Percentiles rank a stretch among this genome's conserved stretches.
phyloP scores from a whole-genome alignment of 2,113 vertebrate species.

The Aspidoscelis tigris region DNA sequence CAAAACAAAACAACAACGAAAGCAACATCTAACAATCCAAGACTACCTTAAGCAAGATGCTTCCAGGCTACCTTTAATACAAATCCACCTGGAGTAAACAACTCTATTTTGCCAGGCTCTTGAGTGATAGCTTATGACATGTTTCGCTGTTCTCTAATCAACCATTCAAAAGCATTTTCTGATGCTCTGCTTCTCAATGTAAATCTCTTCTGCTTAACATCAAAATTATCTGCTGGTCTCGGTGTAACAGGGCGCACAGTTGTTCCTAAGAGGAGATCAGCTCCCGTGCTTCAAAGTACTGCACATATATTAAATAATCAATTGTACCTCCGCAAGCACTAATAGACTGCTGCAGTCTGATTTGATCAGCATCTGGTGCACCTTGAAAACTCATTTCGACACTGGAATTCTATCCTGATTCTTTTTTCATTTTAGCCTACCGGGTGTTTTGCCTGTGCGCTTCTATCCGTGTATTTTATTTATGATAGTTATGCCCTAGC shows the following conservation, averaged over 20 bases:
- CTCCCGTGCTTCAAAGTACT: not conserved
- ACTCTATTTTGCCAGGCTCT: slow-evolving; percentile 5
- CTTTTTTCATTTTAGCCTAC: not conserved
- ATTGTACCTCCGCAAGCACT: not conserved
- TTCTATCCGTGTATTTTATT: no score
- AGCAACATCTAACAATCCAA: not conserved
- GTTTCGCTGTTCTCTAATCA: slow-evolving; percentile 23
- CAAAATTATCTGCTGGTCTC: slow-evolving; percentile 23
- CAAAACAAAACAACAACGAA: not conserved
- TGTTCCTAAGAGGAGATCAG: slow-evolving; percentile 5
- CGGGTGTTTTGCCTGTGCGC: not conserved
- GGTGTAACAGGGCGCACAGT: not conserved
- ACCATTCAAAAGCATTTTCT: slow-evolving; percentile 30
- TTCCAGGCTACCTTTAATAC: slow-evolving; percentile 21
- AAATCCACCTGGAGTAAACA: slow-evolving; percentile 32
- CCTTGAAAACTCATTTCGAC: slow-evolving; percentile 23
- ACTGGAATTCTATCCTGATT: slow-evolving; percentile 35
- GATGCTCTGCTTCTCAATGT: slow-evolving; percentile 20
- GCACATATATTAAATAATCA: slow-evolving; percentile 28
- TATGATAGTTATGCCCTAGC: not conserved
- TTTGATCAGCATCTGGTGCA: slow-evolving; percentile 14
- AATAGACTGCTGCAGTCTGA: not conserved
- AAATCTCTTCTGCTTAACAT: slow-evolving; percentile 34
- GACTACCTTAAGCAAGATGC: slow-evolving; percentile 9
- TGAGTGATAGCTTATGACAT: slow-evolving; percentile 36